Evolutionary conservation across 1,140 invertebrate genomes (phyloP), one percentile per base, ranked within the genome.

Genomic region (Conus ventricosus): DNA sequence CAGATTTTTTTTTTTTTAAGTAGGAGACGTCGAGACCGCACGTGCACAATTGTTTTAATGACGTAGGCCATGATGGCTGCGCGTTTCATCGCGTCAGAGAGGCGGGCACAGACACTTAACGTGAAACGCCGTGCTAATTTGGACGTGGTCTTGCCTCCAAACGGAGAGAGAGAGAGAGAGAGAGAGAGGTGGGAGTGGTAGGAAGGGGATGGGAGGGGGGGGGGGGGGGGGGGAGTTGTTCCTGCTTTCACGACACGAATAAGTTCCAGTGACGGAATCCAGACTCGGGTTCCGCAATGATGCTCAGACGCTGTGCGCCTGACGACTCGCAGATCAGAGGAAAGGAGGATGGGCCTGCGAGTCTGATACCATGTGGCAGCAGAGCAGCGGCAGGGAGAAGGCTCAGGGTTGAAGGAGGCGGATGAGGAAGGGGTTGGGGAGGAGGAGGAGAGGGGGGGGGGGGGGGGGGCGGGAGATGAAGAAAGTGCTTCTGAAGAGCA

Each of bases 1-100:
- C 15, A 60, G 8, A 8, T 60, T 60, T 60, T 15, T 60, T 60
- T 60, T 15, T 60, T 60, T 11, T 60, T 60, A 60, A 60, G 8
- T 15, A 60, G 57, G 57, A 60, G 1, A 60, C 8, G 4, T 60
- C 57, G 57, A 60, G 57, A 60, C 7, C 39, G 81, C 81, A 83
- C 81, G 81, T 83, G 81, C 82, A 60, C n/a, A 84, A 84, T 63
- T 84, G 82, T 84, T 67, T 84, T 84, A 67, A 84, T 84, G 82
- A 67, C 82, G 8, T 5, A 7, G 15, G 81, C 81, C 53, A 25
- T 55, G 81, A 83, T 83, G 20, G 13, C 55, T 83, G 57, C 15
- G 57, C 53, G 13, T 83, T 83, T 83, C 81, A 83, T 83, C 81
- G 81, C 81, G 81, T 83, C 81, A 55, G 81, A 60, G 15, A 60